These are phyloP conservation scores for Marmota monax DNA, from an alignment of 2,113 vertebrate genomes.

Conservation along the genomic window DNA sequence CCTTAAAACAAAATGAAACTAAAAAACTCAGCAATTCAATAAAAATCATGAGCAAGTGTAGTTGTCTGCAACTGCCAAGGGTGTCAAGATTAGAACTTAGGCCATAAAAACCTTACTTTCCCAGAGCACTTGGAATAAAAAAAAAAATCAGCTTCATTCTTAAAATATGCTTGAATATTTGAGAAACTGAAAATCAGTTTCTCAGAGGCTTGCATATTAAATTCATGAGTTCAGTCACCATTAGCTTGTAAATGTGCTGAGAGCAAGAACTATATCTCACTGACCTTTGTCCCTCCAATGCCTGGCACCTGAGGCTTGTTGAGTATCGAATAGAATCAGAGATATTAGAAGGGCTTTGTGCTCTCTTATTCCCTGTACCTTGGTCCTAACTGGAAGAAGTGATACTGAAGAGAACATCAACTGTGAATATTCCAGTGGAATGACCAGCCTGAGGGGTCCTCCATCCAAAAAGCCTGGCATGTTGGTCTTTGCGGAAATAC, in stretches of 20 bases:
- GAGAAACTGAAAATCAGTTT: conserved; percentile 2
- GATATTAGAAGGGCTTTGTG: not conserved
- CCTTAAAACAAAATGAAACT: conserved; percentile 44
- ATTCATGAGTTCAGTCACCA: not conserved
- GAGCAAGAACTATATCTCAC: not conserved
- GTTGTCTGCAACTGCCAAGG: not conserved
- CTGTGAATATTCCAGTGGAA: not conserved
- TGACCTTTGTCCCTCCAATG: not conserved
- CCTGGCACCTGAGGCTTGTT: not conserved
- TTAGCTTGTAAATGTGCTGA: not conserved
- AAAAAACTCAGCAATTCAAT: not conserved
- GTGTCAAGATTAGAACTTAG: not conserved
- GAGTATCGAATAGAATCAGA: not conserved
- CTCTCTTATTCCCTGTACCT: not conserved
- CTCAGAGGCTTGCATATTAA: not conserved
- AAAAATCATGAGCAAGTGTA: conserved; percentile 6
- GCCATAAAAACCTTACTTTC: conserved; percentile 19
- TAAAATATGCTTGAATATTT: not conserved
- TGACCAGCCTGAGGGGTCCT: not conserved
- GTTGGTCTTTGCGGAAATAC: not conserved
- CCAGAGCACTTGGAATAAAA: not conserved
- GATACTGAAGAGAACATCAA: not conserved
- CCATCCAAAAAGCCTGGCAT: not conserved
- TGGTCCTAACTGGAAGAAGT: not conserved
- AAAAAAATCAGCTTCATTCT: conserved; percentile 1